A percentile compares a stretch with the other conserved stretches of the same genome.
Evolutionary conservation across 2,113 vertebrate species (phyloP).

Genomic region (Balaeniceps rex): DNA sequence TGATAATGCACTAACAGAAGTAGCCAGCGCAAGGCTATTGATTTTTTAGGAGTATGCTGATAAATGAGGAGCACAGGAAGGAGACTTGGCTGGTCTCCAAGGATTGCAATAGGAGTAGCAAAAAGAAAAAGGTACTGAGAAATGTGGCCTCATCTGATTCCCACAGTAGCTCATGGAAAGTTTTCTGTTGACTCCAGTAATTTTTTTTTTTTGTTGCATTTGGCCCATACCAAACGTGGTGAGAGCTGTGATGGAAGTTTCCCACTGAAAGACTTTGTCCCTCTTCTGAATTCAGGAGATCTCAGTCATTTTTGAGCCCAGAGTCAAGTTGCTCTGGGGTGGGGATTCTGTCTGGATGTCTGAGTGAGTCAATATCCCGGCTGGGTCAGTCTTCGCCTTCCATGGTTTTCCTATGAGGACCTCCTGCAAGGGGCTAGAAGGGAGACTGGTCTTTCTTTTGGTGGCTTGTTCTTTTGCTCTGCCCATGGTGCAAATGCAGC

Average conservation of each 20-base stretch:
- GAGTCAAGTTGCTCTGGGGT: neutral
- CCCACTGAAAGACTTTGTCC: neutral
- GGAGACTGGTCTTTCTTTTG: neutral
- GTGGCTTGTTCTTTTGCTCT: neutral
- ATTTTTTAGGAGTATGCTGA: constrained; percentile 21
- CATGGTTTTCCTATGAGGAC: neutral
- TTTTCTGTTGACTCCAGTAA: neutral
- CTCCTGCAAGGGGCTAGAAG: neutral
- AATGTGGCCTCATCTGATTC: neutral
- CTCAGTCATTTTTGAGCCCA: neutral
- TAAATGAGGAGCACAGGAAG: constrained; percentile 11
- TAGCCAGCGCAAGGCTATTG: neutral
- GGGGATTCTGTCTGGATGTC: neutral
- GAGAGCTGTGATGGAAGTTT: neutral
- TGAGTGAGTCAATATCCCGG: neutral
- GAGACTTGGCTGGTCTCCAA: neutral
- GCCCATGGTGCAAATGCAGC: neutral
- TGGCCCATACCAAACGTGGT: neutral
- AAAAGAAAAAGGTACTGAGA: neutral
- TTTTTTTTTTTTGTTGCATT: neutral
- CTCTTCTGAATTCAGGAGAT: neutral
- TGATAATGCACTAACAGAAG: neutral
- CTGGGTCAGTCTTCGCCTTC: neutral
- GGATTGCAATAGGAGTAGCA: neutral
- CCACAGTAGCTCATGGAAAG: neutral